Evolutionary conservation across 2,113 vertebrate species (phyloP).

Genomic region (Garra rufa): DNA sequence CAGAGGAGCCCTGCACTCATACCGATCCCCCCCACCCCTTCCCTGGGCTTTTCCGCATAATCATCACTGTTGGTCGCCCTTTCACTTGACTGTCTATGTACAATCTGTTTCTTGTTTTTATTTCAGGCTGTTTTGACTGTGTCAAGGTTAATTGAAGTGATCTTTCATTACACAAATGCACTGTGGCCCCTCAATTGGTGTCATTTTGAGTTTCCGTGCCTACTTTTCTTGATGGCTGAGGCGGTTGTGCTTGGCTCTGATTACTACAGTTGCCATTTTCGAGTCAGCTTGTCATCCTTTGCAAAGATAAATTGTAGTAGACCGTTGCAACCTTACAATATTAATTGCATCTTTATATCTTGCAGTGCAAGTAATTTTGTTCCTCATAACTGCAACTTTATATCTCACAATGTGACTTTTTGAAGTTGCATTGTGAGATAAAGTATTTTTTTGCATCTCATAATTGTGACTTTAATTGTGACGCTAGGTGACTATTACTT

Average conservation of each 20-base stretch:
- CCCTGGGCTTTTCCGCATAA: conserved; percentile 11
- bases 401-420: not conserved
- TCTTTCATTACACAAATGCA: not conserved
- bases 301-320: not conserved
- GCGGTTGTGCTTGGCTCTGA: not conserved
- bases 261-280: not conserved
- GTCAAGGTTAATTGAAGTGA: conserved; percentile 2
- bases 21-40: not conserved
- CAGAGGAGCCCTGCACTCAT: conserved; percentile 26
- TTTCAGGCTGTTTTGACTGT: not conserved
- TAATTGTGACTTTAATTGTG: not conserved
- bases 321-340: not conserved
- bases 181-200: not conserved
- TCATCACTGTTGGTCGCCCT: not conserved
- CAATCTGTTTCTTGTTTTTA: not conserved
- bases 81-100: not conserved
- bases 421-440: not conserved
- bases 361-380: not conserved
- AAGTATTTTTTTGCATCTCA: not conserved
- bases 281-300: not conserved
- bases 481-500: not conserved
- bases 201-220: not conserved
- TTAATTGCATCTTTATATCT: not conserved
- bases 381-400: not conserved
- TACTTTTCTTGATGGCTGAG: not conserved